These are phyloP conservation scores for Eunapius fragilis DNA, from an alignment of 37 sponge, comb jelly and placozoan species.

Conservation along the genomic window DNA sequence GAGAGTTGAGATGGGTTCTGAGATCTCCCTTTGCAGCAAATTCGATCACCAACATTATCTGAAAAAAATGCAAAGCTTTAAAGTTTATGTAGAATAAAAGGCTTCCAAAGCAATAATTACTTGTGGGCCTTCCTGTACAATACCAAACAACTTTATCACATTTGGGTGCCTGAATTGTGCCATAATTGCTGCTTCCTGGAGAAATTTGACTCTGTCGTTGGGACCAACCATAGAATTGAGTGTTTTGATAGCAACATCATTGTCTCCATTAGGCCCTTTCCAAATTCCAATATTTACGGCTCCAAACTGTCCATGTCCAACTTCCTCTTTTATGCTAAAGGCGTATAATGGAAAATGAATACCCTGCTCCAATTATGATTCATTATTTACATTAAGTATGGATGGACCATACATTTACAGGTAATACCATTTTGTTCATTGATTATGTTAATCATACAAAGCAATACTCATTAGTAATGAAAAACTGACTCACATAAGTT, in stretches of 20 bases:
- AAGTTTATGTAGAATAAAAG: background rate
- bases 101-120: background rate
- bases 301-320: conserved; percentile 40
- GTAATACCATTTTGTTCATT: no score
- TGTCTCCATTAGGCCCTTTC: background rate
- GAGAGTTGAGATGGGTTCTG: background rate
- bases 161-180: conserved; percentile 20
- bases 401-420: no score
- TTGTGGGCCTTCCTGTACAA: background rate
- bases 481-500: background rate
- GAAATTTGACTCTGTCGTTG: conserved; percentile 12
- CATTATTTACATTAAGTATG: no score
- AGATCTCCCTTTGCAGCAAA: conserved; percentile 11
- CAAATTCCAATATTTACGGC: background rate
- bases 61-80: background rate
- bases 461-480: no score
- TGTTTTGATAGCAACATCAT: conserved; percentile 33
- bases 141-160: background rate
- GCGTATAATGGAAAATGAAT: no score
- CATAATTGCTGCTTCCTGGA: conserved; percentile 47
- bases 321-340: background rate
- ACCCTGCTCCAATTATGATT: no score
- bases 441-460: no score
- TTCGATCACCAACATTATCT: conserved; percentile 33
- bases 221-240: background rate